Percentiles rank a stretch among this genome's conserved stretches.
Conservation (phyloP, 1,140 invertebrate genomes). For the Tribolium madens region DNA sequence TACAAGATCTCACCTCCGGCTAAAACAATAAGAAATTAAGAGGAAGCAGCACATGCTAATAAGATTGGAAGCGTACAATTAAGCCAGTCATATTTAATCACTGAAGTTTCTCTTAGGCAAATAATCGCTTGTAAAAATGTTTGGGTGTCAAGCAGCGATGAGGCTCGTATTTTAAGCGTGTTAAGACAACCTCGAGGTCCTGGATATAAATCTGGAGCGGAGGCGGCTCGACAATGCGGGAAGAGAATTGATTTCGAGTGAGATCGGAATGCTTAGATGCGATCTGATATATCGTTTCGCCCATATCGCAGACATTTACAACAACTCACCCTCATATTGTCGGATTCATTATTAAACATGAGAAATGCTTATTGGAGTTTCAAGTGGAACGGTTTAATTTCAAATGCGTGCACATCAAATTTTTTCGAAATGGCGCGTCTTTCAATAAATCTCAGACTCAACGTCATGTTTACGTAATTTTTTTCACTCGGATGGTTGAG, state of each 20-base stretch:
- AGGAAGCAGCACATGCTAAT: constrained; percentile 26
- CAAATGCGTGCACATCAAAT: constrained; percentile 28
- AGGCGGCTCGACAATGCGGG: constrained; percentile 51
- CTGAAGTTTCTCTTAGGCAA: background rate
- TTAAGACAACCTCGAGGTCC: constrained; percentile 54
- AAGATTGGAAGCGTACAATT: constrained; percentile 31
- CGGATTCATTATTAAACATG: constrained; percentile 42
- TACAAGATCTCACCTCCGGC: constrained; percentile 29
- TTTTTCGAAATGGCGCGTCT: background rate
- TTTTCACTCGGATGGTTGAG: constrained; percentile 15
- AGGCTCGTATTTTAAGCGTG: constrained; percentile 50
- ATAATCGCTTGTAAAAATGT: constrained; percentile 13
- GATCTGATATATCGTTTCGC: constrained; percentile 53
- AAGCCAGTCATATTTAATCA: constrained; percentile 1
- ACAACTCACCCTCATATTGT: constrained; percentile 28
- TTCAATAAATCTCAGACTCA: constrained; percentile 35
- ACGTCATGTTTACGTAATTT: constrained; percentile 33
- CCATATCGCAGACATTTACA: constrained; percentile 48
- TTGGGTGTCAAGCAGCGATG: constrained; percentile 32
- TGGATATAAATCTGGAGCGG: constrained; percentile 54
- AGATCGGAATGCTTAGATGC: constrained; percentile 53
- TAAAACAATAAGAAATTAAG: constrained; percentile 33
- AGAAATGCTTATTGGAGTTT: constrained; percentile 30
- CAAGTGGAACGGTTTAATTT: constrained; percentile 32
- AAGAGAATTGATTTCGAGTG: constrained; percentile 55